Evolutionary conservation across 1,140 invertebrate genomes (phyloP), one percentile per base, ranked within the genome.

Genomic region (Anastrepha ludens): DNA sequence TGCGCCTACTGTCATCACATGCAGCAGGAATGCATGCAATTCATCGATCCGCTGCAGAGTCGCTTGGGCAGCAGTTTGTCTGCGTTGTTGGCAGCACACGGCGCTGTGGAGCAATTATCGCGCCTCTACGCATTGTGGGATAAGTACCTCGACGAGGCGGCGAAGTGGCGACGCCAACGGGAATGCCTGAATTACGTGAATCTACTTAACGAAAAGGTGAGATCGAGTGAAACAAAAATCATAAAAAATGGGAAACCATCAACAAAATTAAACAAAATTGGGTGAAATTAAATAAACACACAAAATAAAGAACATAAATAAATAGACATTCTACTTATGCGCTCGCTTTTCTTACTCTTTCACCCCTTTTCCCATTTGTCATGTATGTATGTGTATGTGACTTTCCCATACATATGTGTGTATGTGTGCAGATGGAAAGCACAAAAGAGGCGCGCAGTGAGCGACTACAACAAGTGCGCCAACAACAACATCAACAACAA

Each of bases 121-220:
- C 96, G 96, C 88, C 92, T 97, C 5, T 95, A 97, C 89, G 94
- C 95, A 85, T 92, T 97, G 9, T 95, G 97, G 92, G 96, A 97
- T 89, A 96, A 97, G 89, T 94, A 97, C 58, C 93, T 97, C 5
- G 95, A 95, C 13, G 93, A 97, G 20, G 95, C 96, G 85, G 95
- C 97, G 89, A 95, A 96, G 89, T 97, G 97, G 90, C 93, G 94
- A 3, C 95, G 95, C 87, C 92, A 97, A 2, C 95, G 96, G 78
- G 95, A 95, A 88, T 94, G 95, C 64, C 94, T 97, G 17, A 94
- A 96, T 85, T 96, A 97, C 88, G 94, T 97, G 47, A 96, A 97
- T 90, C 95, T 96, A 89, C 94, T 96, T 17, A 96, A 95, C 90
- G 95, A 95, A 44, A 93, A 97, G 9, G 94, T 96, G 89, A 81